Conservation (phyloP, 1,140 invertebrate genomes). For the Procambarus clarkii region DNA sequence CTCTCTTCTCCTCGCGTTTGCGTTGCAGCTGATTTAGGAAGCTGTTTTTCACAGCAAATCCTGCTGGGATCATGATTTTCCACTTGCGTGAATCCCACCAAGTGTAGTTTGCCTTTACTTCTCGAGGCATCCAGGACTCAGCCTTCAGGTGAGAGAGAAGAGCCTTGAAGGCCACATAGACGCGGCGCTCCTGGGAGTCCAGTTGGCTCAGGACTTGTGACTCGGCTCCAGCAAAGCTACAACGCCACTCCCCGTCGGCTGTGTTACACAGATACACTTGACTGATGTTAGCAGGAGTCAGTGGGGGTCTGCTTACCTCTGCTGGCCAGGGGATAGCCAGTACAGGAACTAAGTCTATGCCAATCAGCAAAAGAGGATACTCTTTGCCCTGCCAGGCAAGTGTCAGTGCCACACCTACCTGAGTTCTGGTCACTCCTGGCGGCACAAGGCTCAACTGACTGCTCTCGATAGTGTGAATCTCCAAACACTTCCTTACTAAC, state of each 20-base stretch:
- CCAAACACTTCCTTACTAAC: background rate
- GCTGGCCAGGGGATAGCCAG: conserved; percentile 15
- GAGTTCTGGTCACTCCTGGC: conserved; percentile 36
- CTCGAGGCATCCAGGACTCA: conserved; percentile 4
- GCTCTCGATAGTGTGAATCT: background rate
- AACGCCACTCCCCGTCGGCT: conserved; percentile 10
- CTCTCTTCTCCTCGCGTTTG: background rate
- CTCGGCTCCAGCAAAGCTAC: conserved; percentile 20
- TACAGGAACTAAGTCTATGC: conserved; percentile 47
- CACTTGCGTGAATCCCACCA: background rate
- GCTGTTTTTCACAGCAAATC: background rate
- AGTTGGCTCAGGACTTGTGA: conserved; percentile 8
- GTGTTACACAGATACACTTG: conserved; percentile 15
- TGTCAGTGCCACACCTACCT: conserved; percentile 21
- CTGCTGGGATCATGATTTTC: background rate
- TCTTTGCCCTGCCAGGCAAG: conserved; percentile 43
- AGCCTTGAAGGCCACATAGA: conserved; percentile 11
- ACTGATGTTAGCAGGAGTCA: background rate
- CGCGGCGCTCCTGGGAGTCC: background rate
- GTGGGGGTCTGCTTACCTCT: background rate
- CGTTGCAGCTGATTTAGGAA: background rate
- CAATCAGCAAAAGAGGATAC: conserved; percentile 40
- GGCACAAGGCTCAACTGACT: conserved; percentile 25
- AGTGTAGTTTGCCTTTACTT: background rate
- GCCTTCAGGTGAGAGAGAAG: conserved; percentile 18